Percentiles rank a stretch among this genome's conserved stretches.
Evolutionary conservation across 2,888 invertebrate genomes (phyloP).

Genomic region (Xanthorhoe designata): DNA sequence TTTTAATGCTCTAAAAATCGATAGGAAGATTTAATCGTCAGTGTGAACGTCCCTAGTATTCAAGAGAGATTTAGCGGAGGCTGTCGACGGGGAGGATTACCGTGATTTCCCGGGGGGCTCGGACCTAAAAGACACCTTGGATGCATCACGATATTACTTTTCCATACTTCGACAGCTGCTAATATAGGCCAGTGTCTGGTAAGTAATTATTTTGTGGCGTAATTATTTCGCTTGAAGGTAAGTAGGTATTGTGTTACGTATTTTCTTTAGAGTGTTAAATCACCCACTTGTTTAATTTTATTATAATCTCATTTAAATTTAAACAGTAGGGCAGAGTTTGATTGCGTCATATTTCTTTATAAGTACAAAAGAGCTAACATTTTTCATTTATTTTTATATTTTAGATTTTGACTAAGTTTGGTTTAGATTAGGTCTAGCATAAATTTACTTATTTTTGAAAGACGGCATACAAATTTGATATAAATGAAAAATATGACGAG

Average conservation of each 20-base stretch:
- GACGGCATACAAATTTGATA: too few relatives aligned
- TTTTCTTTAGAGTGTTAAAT: too few relatives aligned
- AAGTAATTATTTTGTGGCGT: conserved; percentile 74
- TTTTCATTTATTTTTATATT: too few relatives aligned
- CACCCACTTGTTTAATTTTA: too few relatives aligned
- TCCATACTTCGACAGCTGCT: conserved; percentile 70
- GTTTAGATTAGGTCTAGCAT: too few relatives aligned
- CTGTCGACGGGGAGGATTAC: conserved; percentile 79
- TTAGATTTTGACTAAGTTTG: too few relatives aligned
- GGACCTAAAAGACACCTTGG: conserved; percentile 82
- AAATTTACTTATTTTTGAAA: too few relatives aligned
- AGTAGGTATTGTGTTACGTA: not conserved
- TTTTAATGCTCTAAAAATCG: not conserved
- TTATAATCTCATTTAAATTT: too few relatives aligned
- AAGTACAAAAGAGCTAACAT: too few relatives aligned
- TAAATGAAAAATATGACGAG: too few relatives aligned
- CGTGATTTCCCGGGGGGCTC: conserved; percentile 83
- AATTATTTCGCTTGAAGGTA: conserved; percentile 48
- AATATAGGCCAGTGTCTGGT: conserved; percentile 34
- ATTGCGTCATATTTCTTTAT: too few relatives aligned
- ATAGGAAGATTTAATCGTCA: conserved; percentile 21
- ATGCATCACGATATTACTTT: conserved; percentile 82
- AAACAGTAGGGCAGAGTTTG: too few relatives aligned
- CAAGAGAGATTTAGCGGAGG: conserved; percentile 77
- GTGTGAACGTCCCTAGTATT: conserved; percentile 57